Percentiles rank a stretch among this genome's conserved stretches.
Conservation (phyloP, 2,797 vertebrate genomes). For the Ciconia nigra region DNA sequence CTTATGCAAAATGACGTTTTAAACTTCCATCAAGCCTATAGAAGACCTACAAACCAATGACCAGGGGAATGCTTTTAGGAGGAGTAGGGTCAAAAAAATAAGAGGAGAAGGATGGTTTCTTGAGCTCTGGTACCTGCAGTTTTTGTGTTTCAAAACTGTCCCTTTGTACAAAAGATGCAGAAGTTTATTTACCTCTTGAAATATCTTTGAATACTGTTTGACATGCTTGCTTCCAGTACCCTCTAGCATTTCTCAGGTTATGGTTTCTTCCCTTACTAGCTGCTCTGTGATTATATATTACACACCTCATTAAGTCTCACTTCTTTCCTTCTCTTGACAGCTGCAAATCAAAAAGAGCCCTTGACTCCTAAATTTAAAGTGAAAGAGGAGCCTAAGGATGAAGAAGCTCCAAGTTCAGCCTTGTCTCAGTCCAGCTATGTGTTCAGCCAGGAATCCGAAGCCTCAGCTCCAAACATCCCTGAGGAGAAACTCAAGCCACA, state of each 20-base stretch:
- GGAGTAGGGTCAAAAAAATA: neutral
- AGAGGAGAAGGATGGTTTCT: neutral
- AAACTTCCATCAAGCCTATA: neutral
- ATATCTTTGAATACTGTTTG: neutral
- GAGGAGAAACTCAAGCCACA: conserved; percentile 79
- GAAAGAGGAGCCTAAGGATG: conserved; percentile 93
- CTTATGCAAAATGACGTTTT: neutral
- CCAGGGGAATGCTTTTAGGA: neutral
- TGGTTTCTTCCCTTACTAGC: neutral
- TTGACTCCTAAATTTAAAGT: conserved; percentile 90
- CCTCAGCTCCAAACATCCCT: conserved; percentile 41
- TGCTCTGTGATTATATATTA: neutral
- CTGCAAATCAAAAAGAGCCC: conserved; percentile 96
- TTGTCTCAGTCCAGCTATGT: conserved; percentile 80
- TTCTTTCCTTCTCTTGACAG: conserved; percentile 74
- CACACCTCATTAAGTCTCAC: neutral
- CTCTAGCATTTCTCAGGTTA: neutral
- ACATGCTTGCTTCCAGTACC: neutral
- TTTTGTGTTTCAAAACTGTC: neutral
- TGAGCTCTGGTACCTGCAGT: neutral
- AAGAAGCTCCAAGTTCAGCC: conserved; percentile 78
- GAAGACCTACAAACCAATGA: neutral
- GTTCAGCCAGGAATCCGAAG: conserved; percentile 82
- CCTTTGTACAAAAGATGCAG: neutral
- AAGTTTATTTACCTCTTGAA: neutral